These are phyloP conservation scores for Mormyrus iriodes DNA, from an alignment of 2,113 vertebrate species.

Conservation along the genomic window DNA sequence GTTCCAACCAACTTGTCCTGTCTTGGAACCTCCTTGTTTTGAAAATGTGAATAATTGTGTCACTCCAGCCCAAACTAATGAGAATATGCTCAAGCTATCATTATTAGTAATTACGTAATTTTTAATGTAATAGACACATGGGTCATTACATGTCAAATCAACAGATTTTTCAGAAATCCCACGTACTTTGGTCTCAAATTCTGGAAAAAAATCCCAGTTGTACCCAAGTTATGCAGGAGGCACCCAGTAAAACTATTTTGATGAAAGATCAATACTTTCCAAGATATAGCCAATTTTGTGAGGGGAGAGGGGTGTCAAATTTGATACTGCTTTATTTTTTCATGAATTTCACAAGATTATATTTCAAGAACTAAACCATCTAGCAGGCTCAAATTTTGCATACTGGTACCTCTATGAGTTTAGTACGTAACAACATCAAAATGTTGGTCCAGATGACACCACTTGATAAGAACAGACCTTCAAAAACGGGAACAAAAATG, in stretches of 20 bases:
- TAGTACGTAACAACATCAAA: background rate
- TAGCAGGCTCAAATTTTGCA: background rate
- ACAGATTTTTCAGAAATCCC: background rate
- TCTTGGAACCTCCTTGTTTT: background rate
- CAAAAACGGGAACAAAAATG: no score
- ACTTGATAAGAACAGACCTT: background rate
- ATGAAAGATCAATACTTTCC: background rate
- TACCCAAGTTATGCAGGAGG: background rate
- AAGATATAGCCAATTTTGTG: background rate
- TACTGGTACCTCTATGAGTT: background rate
- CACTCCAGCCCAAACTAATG: no score
- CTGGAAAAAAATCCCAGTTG: background rate
- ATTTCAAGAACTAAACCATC: background rate
- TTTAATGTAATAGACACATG: background rate
- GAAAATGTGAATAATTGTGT: background rate
- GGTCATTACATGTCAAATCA: background rate
- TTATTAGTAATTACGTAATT: background rate
- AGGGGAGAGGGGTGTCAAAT: no score
- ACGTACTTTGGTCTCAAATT: no score
- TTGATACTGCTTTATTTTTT: background rate
- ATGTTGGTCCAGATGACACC: background rate
- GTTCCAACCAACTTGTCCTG: background rate
- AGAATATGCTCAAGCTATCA: background rate
- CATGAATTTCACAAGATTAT: background rate
- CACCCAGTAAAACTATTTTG: no score